Base-by-base conservation (phyloP, 2,113 vertebrate genomes). In the Epinephelus lanceolatus region DNA sequence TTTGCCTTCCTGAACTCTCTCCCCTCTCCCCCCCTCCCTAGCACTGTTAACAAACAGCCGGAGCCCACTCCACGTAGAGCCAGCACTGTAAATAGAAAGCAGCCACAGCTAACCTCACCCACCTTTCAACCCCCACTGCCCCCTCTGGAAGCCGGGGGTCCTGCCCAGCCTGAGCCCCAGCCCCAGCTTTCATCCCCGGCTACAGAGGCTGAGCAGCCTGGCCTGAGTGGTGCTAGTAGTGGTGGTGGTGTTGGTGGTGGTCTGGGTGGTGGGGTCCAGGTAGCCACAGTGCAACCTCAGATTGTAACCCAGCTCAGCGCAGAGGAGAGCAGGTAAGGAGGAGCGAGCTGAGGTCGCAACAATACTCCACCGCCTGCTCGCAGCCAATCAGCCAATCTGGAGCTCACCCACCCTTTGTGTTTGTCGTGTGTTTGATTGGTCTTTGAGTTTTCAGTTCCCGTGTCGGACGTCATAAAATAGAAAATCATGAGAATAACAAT, bases 291-390 rank as follows among this genome's bases (percentile, higher is more conserved):
- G 91, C 96, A 97, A 87, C 96, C 78, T 89, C 93, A 95, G 87
- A 33, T 85, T 91, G 86, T 94, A 89, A 85, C 68, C 85, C 96
- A 94, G 33, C 96, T 94, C 89, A 47, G 88, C 93, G 69, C 93
- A 82, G 96, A 97, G 79, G 97, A 98, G 65, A 91, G 82, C 97
- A 98, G 98, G 98, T 99, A 98, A 98, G 97, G 91, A 94, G 88
- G 91, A 94, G 88, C 68, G 79, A 88, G 90, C 84, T 78, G 82
- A 77, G 85, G 87, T 83, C 40, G 74, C 85, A 0, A 90, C 52
- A 91, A 90, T 25, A 90, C 18, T 72, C 94, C 83, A 88, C 93
- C 72, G 93, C 88, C 45, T 94, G 93, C 84, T 94, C 96, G 21
- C 95, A 1, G 93, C 95, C 91, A 94, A 93, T 94, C 91, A 91